phyloP scores from a whole-genome alignment of 2,797 vertebrate genomes.

The Chelon auratus region DNA sequence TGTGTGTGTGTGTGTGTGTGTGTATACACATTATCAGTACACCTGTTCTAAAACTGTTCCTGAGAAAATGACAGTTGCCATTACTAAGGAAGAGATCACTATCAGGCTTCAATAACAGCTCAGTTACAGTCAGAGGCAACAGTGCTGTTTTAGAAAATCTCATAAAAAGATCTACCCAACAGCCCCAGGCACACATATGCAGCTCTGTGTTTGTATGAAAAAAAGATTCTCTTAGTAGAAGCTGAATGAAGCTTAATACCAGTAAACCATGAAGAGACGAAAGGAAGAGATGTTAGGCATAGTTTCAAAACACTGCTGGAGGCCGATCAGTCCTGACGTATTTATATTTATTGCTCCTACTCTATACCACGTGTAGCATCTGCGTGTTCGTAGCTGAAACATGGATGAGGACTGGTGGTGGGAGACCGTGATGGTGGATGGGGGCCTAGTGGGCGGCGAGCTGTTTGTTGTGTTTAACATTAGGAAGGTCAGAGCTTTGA shows the following conservation, averaged over 20 bases:
- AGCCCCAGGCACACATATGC: slow-evolving; percentile 41
- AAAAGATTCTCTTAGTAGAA: slow-evolving; percentile 12
- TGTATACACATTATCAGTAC: background rate
- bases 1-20: background rate
- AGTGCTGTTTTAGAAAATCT: slow-evolving; percentile 21
- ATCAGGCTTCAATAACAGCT: slow-evolving; percentile 1
- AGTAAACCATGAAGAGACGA: background rate
- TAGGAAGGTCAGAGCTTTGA: slow-evolving; percentile 73
- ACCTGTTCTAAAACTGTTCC: background rate
- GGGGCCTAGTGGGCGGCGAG: slow-evolving; percentile 65
- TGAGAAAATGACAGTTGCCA: background rate
- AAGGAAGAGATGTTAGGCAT: background rate
- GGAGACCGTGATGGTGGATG: slow-evolving; percentile 50
- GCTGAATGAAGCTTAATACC: slow-evolving; percentile 15
- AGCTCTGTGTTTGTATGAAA: slow-evolving; percentile 17
- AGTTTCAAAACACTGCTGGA: background rate
- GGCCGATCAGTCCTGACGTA: slow-evolving; percentile 1
- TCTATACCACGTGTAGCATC: background rate
- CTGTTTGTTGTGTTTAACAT: slow-evolving; percentile 75
- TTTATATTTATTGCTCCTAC: slow-evolving; percentile 12
- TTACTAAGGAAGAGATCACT: background rate
- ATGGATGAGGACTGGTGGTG: slow-evolving; percentile 24
- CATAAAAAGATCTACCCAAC: slow-evolving; percentile 5
- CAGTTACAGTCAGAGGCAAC: slow-evolving; percentile 9
- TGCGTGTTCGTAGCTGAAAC: slow-evolving; percentile 17